Conservation (phyloP, 2,113 vertebrate species). For the Otocyon megalotis region DNA sequence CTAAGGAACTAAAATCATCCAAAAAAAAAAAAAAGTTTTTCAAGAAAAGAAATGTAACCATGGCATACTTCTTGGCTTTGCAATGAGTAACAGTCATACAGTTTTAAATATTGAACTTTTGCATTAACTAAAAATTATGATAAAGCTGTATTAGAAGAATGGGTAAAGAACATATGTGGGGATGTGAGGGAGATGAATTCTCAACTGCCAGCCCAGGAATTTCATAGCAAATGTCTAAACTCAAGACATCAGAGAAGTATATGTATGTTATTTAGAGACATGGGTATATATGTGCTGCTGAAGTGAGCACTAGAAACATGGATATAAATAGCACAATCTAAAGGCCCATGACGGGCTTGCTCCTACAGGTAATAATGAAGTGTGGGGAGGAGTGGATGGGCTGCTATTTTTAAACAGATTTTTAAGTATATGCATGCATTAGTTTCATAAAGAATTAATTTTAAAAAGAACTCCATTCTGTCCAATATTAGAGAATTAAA, state of each 20-base stretch:
- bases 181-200: neutral
- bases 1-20: neutral
- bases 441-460: conserved; percentile 44
- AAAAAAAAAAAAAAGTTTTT: neutral
- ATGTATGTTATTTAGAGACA: neutral
- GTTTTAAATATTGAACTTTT: neutral
- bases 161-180: neutral
- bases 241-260: neutral
- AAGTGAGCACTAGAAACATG: neutral
- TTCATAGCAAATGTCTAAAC: conserved; percentile 30
- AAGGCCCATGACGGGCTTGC: neutral
- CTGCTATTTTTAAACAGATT: neutral
- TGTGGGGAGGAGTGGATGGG: neutral
- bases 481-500: neutral
- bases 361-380: neutral
- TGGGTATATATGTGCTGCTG: neutral
- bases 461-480: neutral
- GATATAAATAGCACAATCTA: neutral
- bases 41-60: neutral
- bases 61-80: neutral
- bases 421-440: neutral
- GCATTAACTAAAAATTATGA: neutral
- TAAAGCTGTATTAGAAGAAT: neutral
- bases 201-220: conserved; percentile 20
- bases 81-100: neutral